These are phyloP conservation scores for Thermophis baileyi DNA, from an alignment of 2,113 vertebrate species.

Conservation along the genomic window DNA sequence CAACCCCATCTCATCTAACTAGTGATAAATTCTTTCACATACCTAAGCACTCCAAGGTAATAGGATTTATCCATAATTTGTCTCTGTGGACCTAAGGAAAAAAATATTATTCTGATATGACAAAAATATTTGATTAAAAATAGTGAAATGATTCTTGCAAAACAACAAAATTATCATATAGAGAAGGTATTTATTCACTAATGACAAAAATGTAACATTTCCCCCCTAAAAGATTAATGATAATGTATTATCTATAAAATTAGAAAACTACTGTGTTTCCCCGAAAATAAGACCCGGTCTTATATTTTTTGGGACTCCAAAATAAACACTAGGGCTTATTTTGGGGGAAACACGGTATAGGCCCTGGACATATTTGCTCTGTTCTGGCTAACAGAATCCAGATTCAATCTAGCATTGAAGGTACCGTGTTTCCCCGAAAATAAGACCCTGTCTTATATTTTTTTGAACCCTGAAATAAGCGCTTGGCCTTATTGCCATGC, in stretches of 20 bases:
- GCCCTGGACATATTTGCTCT: neutral
- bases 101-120: slow-evolving; percentile 5
- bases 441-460: too few relatives aligned
- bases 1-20: neutral
- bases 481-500: too few relatives aligned
- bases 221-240: neutral
- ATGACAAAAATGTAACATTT: neutral
- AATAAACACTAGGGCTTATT: too few relatives aligned
- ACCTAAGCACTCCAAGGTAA: slow-evolving; percentile 92
- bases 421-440: too few relatives aligned
- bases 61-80: slow-evolving; percentile 98
- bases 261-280: neutral
- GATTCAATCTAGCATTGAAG: neutral
- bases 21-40: slow-evolving; percentile 41
- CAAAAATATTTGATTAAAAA: neutral
- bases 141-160: neutral
- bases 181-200: neutral
- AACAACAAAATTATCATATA: neutral
- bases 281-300: too few relatives aligned
- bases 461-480: too few relatives aligned
- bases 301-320: too few relatives aligned
- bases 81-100: slow-evolving; percentile 86
- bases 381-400: neutral
- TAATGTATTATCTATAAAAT: neutral
- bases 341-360: neutral